phyloP scores from a whole-genome alignment of 2,797 vertebrate species.

The Menidia menidia region DNA sequence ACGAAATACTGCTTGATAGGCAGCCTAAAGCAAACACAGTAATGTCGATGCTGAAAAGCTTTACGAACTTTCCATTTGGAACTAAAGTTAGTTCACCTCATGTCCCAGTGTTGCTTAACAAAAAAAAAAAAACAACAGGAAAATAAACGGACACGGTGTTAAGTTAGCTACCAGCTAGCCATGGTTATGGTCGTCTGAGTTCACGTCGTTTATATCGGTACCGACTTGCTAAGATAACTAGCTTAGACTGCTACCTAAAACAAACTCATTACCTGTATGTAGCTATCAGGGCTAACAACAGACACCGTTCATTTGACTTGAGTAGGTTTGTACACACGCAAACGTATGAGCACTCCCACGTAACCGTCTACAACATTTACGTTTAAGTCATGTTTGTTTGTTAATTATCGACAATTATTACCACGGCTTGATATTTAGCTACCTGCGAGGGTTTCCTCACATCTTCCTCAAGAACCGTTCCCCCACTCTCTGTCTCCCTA shows the following conservation, averaged over 20 bases:
- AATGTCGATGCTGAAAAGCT: neutral
- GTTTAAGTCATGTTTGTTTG: no score
- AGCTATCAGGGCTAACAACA: constrained; percentile 45
- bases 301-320: neutral
- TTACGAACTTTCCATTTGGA: neutral
- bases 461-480: constrained; percentile 52
- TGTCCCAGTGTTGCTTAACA: neutral
- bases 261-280: neutral
- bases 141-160: neutral
- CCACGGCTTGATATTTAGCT: neutral
- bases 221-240: neutral
- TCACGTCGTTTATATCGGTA: fast-evolving
- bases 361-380: neutral
- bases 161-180: constrained; percentile 26
- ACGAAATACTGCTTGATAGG: neutral
- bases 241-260: neutral
- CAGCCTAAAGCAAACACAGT: neutral
- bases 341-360: neutral
- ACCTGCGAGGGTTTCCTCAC: constrained; percentile 64
- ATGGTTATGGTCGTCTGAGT: neutral
- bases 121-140: neutral
- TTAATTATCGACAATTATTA: fast-evolving
- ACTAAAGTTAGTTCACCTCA: neutral
- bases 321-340: neutral
- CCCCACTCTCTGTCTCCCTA: constrained; percentile 32